These are phyloP conservation scores for Volucella inflata DNA, from an alignment of 2,888 invertebrate genomes.

Conservation along the genomic window DNA sequence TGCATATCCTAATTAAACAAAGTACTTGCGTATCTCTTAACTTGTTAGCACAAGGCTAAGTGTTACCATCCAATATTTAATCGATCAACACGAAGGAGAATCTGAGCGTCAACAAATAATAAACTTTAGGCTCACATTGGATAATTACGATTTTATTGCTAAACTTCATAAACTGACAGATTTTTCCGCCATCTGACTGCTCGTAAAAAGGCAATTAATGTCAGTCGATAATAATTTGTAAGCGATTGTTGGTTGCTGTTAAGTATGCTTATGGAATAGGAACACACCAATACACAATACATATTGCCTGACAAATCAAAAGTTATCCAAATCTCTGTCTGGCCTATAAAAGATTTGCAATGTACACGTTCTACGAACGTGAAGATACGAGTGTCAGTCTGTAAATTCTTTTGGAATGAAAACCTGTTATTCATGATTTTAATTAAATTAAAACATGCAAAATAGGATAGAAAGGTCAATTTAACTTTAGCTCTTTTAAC, in stretches of 20 bases:
- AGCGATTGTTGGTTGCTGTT: constrained; percentile 22
- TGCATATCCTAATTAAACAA: constrained; percentile 38
- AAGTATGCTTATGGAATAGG: neutral
- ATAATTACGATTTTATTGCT: constrained; percentile 61
- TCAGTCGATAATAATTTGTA: constrained; percentile 41
- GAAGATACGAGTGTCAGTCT: neutral
- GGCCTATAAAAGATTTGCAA: neutral
- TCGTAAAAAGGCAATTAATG: constrained; percentile 65
- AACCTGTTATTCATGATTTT: neutral
- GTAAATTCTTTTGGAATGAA: neutral
- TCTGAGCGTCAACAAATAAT: constrained; percentile 61
- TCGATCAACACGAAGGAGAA: constrained; percentile 37
- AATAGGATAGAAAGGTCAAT: constrained; percentile 6
- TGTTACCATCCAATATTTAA: constrained; percentile 16
- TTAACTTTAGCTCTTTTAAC: neutral
- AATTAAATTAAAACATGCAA: constrained; percentile 5
- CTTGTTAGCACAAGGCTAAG: constrained; percentile 39
- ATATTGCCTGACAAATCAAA: neutral
- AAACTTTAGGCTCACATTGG: constrained; percentile 36
- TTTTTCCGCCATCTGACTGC: constrained; percentile 39
- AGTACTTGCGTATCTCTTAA: constrained; percentile 10
- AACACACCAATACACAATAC: neutral
- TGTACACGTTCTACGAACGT: neutral
- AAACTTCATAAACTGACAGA: constrained; percentile 65
- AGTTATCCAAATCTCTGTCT: constrained; percentile 4